These are phyloP conservation scores for Cavia porcellus DNA, from an alignment of 2,113 vertebrate genomes.

Conservation along the genomic window DNA sequence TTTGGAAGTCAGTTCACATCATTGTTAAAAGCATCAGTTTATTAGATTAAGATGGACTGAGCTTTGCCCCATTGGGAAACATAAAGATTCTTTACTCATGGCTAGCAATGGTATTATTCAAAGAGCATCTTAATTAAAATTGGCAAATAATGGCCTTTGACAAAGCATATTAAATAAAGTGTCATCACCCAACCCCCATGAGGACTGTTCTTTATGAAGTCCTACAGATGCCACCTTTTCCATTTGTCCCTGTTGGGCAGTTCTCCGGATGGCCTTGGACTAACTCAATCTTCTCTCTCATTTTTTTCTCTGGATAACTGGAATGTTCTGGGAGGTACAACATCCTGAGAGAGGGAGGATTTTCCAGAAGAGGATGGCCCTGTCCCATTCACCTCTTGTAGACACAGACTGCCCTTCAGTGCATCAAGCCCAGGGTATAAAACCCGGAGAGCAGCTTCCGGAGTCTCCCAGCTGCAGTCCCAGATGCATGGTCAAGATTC, in stretches of 20 bases:
- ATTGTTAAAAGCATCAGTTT: conserved; percentile 1
- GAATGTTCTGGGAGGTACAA: neutral
- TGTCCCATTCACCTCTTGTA: neutral
- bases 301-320: neutral
- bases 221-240: neutral
- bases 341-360: neutral
- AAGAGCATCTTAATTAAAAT: conserved; percentile 23
- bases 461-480: neutral
- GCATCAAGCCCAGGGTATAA: neutral
- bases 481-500: neutral
- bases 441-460: neutral
- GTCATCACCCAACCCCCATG: neutral
- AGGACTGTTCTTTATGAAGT: neutral
- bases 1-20: conserved; percentile 35
- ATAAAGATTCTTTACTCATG: conserved; percentile 25
- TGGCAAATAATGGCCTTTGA: conserved; percentile 23
- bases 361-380: neutral
- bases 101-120: conserved; percentile 28
- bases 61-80: neutral
- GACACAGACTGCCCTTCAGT: neutral
- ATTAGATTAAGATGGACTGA: conserved; percentile 17
- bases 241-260: neutral
- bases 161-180: neutral
- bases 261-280: neutral
- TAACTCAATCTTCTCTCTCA: no score